phyloP scores from a whole-genome alignment of 2,888 invertebrate genomes.

The Candidula unifasciata region DNA sequence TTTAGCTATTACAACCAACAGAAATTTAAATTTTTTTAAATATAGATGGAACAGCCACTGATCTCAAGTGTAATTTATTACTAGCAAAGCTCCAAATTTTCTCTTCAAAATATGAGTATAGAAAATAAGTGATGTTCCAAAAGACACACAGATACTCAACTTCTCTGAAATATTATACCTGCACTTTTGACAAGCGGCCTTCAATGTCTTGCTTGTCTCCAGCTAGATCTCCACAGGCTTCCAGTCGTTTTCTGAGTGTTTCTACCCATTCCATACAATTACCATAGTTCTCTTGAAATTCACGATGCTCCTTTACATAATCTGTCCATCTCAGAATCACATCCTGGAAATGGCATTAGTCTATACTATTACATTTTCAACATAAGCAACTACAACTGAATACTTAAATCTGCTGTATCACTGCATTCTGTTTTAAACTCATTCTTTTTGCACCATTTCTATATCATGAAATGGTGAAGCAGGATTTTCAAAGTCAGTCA shows the following conservation, averaged over 20 bases:
- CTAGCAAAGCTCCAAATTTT: too few species aligned
- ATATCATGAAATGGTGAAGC: too few species aligned
- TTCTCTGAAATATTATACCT: constrained; percentile 59
- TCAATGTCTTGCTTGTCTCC: constrained; percentile 89
- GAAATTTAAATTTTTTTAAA: too few species aligned
- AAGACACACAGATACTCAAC: too few species aligned
- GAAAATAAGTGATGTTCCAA: too few species aligned
- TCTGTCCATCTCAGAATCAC: constrained; percentile 66
- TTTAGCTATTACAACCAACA: too few species aligned
- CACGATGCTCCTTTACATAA: constrained; percentile 66
- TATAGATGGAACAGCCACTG: too few species aligned
- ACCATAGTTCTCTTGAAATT: constrained; percentile 54
- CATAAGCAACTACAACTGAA: background rate
- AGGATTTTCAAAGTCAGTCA: too few species aligned
- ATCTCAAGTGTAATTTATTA: too few species aligned
- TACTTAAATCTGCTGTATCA: background rate
- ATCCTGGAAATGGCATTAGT: constrained; percentile 59
- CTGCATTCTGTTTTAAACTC: too few species aligned
- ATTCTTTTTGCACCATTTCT: too few species aligned
- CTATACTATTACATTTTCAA: background rate
- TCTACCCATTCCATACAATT: constrained; percentile 69
- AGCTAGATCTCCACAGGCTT: constrained; percentile 79
- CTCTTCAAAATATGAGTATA: too few species aligned
- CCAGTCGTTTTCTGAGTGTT: constrained; percentile 64
- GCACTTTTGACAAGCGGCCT: constrained; percentile 74